phyloP scores from a whole-genome alignment of 2,888 invertebrate genomes.

The Hirudinaria manillensis region DNA sequence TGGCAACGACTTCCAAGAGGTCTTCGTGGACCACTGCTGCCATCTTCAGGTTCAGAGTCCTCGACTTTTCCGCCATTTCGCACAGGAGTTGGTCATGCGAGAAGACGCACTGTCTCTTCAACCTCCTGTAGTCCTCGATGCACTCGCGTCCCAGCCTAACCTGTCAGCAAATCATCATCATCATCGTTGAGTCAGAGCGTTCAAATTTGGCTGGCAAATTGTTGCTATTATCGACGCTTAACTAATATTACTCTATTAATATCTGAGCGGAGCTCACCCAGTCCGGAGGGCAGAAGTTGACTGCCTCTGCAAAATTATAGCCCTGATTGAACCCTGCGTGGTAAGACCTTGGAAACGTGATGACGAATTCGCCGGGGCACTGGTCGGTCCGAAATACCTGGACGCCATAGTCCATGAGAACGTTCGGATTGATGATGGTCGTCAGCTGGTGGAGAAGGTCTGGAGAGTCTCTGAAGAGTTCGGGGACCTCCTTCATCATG shows the following conservation, averaged over 20 bases:
- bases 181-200: neutral
- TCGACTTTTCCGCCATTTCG: conserved; percentile 85
- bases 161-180: conserved; percentile 52
- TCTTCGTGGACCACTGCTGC: conserved; percentile 86
- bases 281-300: conserved; percentile 97
- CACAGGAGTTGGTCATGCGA: conserved; percentile 97
- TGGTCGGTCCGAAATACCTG: conserved; percentile 79
- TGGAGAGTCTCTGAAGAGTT: conserved; percentile 76
- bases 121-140: conserved; percentile 82
- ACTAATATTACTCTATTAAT: too few relatives aligned
- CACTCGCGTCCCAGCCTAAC: conserved; percentile 87
- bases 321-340: conserved; percentile 99
- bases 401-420: conserved; percentile 75
- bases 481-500: conserved; percentile 90
- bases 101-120: conserved; percentile 92
- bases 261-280: conserved; percentile 66
- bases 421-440: conserved; percentile 95
- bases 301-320: conserved; percentile 98
- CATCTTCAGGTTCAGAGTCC: conserved; percentile 76
- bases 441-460: conserved; percentile 95
- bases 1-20: conserved; percentile 79
- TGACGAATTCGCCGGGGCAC: conserved; percentile 94
- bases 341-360: conserved; percentile 98
- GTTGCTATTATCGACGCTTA: neutral
- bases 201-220: neutral